These are phyloP conservation scores for Stegostoma tigrinum DNA, from an alignment of 2,113 vertebrate genomes.

Conservation along the genomic window DNA sequence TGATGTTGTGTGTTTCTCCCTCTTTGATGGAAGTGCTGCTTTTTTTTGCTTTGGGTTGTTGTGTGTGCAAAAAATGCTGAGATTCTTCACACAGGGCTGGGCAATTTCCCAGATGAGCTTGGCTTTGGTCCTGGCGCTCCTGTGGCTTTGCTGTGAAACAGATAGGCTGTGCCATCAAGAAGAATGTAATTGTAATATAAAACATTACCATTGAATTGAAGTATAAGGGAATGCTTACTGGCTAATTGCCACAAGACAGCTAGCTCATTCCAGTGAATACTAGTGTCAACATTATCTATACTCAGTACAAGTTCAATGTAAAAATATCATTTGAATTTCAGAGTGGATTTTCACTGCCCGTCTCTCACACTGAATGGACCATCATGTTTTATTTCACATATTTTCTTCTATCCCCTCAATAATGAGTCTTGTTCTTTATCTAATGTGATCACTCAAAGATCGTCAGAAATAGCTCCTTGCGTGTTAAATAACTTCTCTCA, in stretches of 20 bases:
- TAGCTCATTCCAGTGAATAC: neutral
- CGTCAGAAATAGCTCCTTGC: neutral
- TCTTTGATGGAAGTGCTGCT: neutral
- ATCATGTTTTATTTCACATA: neutral
- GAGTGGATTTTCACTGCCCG: neutral
- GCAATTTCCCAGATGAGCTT: conserved; percentile 24
- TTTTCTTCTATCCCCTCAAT: neutral
- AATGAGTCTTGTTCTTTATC: neutral
- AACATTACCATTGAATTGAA: neutral
- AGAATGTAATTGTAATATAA: neutral
- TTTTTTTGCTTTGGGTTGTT: neutral
- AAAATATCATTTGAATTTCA: neutral
- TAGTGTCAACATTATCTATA: neutral
- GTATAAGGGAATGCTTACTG: neutral
- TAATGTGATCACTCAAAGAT: neutral
- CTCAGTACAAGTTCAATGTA: neutral
- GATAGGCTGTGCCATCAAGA: neutral
- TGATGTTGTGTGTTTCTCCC: neutral
- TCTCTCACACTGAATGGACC: neutral
- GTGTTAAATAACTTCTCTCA: neutral
- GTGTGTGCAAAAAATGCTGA: neutral
- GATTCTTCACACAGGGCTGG: conserved; percentile 6
- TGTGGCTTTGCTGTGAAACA: conserved; percentile 24
- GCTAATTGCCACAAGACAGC: neutral
- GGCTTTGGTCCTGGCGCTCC: neutral